Conservation (phyloP, 2,888 invertebrate genomes). For the Hyles lineata region DNA sequence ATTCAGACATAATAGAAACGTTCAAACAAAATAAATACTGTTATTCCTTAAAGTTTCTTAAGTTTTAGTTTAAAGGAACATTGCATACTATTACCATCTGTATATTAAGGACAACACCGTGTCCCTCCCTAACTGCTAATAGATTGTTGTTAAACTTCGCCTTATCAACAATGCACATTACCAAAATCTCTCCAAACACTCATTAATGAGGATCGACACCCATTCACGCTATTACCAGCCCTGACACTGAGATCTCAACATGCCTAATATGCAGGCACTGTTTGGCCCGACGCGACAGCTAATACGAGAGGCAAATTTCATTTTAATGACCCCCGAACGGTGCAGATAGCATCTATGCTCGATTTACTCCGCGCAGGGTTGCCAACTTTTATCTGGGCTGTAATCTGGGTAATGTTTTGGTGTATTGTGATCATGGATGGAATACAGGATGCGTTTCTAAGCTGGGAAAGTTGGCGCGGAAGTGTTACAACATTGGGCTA, state of each 20-base stretch:
- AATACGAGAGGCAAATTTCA: conserved; percentile 73
- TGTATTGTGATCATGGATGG: not conserved
- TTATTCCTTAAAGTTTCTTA: too few relatives aligned
- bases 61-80: too few relatives aligned
- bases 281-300: conserved; percentile 31
- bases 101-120: too few relatives aligned
- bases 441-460: not conserved
- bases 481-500: too few relatives aligned
- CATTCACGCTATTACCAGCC: not conserved
- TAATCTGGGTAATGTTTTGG: conserved; percentile 25
- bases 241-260: conserved; percentile 5
- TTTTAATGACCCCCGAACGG: conserved; percentile 72
- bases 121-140: too few relatives aligned
- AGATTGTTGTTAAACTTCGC: too few relatives aligned
- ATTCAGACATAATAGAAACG: too few relatives aligned
- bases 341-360: conserved; percentile 67
- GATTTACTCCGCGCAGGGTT: conserved; percentile 64
- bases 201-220: conserved; percentile 11
- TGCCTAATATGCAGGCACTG: conserved; percentile 27
- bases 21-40: too few relatives aligned
- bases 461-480: too few relatives aligned
- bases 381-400: conserved; percentile 47
- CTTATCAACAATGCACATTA: too few relatives aligned
- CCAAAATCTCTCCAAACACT: not conserved
- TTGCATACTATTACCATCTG: too few relatives aligned